Evolutionary conservation across 2,888 invertebrate genomes (phyloP).

Genomic region (Leucoptera coffeella): DNA sequence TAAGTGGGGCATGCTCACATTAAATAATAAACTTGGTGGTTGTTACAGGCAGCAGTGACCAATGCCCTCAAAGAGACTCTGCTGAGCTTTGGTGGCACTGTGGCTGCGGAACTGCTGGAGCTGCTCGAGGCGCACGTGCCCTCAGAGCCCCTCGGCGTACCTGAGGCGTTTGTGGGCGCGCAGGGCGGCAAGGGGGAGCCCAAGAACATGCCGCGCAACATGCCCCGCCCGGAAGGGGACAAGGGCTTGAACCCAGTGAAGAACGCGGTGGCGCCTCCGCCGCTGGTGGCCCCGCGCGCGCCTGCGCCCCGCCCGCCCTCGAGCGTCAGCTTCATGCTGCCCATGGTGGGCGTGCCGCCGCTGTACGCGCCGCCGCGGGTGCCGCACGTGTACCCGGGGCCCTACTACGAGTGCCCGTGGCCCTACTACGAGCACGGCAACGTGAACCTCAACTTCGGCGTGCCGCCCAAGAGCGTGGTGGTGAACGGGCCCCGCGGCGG

Average conservation of each 20-base stretch:
- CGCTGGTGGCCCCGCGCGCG: slow-evolving; percentile 8
- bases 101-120: slow-evolving; percentile 26
- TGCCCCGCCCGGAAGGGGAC: too few species aligned
- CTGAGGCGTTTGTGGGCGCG: too few species aligned
- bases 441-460: slow-evolving; percentile 33
- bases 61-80: slow-evolving; percentile 39
- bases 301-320: slow-evolving; percentile 16
- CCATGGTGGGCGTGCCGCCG: slow-evolving; percentile 21
- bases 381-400: slow-evolving; percentile 11
- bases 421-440: slow-evolving; percentile 31
- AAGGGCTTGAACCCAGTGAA: slow-evolving; percentile 8
- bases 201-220: too few species aligned
- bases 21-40: not conserved
- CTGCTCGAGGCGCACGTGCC: slow-evolving; percentile 15
- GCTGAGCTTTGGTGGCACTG: slow-evolving; percentile 34
- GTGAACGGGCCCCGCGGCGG: slow-evolving; percentile 22
- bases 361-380: slow-evolving; percentile 17
- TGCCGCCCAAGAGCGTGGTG: slow-evolving; percentile 35
- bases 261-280: slow-evolving; percentile 6
- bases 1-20: too few species aligned
- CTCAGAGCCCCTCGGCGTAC: too few species aligned
- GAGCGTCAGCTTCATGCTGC: slow-evolving; percentile 43
- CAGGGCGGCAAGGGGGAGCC: too few species aligned
- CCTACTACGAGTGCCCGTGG: slow-evolving; percentile 18
- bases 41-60: slow-evolving; percentile 33